phyloP scores from a whole-genome alignment of 2,797 vertebrate species.

The Argya squamiceps region DNA sequence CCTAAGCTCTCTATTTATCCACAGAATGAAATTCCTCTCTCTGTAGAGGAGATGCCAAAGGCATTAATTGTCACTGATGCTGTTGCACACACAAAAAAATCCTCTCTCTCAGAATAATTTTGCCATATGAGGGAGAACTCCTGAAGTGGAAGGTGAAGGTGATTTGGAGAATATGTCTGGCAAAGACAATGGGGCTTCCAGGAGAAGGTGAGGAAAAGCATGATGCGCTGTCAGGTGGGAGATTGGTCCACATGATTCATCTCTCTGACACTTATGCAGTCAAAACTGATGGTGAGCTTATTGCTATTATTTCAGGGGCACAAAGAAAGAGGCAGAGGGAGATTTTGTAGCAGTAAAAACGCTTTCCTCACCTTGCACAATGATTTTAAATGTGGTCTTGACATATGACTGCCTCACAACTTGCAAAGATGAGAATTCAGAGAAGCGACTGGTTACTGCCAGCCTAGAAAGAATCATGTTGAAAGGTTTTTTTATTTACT shows the following conservation, averaged over 20 bases:
- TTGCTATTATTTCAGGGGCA: neutral
- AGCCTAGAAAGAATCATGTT: neutral
- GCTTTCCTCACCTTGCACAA: neutral
- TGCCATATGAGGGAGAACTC: neutral
- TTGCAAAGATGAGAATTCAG: neutral
- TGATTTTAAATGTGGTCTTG: neutral
- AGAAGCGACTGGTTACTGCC: neutral
- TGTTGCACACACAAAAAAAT: neutral
- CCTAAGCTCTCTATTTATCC: neutral
- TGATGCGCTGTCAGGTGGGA: neutral
- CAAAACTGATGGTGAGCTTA: neutral
- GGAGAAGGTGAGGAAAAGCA: neutral
- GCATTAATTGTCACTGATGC: neutral
- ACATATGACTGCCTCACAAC: neutral
- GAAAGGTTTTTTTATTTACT: neutral
- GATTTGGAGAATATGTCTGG: neutral
- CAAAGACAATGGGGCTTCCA: neutral
- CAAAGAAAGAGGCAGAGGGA: neutral
- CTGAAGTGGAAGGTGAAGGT: neutral
- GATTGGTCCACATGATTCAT: neutral
- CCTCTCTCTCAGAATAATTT: neutral
- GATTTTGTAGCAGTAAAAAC: neutral
- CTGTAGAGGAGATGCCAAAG: neutral
- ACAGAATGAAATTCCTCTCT: neutral
- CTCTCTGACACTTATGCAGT: neutral